These are phyloP conservation scores for Drosophila athabasca DNA, from an alignment of 1,140 invertebrate genomes.

Conservation along the genomic window DNA sequence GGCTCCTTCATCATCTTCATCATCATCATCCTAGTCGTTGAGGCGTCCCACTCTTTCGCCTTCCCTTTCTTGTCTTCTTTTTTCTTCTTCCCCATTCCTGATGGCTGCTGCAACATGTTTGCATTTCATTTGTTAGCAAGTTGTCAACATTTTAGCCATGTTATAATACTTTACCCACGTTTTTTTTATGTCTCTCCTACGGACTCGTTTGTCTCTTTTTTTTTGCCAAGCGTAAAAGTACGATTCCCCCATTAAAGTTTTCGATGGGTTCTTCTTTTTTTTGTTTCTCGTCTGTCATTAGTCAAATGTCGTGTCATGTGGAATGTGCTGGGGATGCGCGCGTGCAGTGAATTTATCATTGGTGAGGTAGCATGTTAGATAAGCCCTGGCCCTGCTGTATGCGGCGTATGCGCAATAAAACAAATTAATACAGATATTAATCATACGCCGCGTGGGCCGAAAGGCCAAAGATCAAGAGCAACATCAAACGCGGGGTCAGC, in stretches of 20 bases:
- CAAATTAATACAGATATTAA: conserved; percentile 68
- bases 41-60: neutral
- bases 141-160: conserved; percentile 63
- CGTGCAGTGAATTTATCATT: conserved; percentile 60
- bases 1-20: conserved; percentile 28
- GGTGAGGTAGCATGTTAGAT: conserved; percentile 29
- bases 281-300: conserved; percentile 36
- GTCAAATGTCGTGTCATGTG: conserved; percentile 50
- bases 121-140: conserved; percentile 65
- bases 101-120: conserved; percentile 52
- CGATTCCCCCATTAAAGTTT: conserved; percentile 30
- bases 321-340: conserved; percentile 31
- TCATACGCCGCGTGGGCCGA: conserved; percentile 52
- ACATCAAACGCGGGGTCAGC: conserved; percentile 26
- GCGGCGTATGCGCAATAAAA: conserved; percentile 56
- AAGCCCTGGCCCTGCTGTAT: conserved; percentile 4
- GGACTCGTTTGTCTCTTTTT: conserved; percentile 10
- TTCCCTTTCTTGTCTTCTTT: neutral
- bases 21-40: conserved; percentile 9
- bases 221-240: conserved; percentile 25
- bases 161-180: conserved; percentile 51
- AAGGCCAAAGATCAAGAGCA: conserved; percentile 24
- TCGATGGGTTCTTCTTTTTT: no score
- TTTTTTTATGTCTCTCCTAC: conserved; percentile 15
- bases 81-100: conserved; percentile 2